These are phyloP conservation scores for Spea multiplicata DNA, from an alignment of 2,113 vertebrate genomes.

Conservation along the genomic window DNA sequence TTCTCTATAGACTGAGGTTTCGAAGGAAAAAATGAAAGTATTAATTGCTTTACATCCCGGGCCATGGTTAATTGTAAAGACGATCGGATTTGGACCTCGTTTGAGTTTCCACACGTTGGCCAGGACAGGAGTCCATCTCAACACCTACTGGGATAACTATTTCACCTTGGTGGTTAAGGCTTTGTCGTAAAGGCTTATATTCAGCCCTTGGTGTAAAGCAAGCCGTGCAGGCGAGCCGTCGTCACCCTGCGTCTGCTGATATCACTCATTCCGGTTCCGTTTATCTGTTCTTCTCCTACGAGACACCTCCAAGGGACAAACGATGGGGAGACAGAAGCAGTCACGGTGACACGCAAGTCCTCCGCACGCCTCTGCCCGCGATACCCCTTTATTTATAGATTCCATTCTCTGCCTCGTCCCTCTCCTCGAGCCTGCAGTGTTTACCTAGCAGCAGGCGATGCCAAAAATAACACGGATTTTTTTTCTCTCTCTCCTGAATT, in stretches of 20 bases:
- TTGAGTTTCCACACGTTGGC: too few species aligned
- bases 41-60: too few species aligned
- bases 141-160: too few species aligned
- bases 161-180: too few species aligned
- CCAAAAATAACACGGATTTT: constrained; percentile 21
- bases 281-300: neutral
- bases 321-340: neutral
- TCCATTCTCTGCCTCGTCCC: neutral
- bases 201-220: neutral
- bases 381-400: constrained; percentile 12
- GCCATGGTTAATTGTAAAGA: too few species aligned
- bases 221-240: neutral
- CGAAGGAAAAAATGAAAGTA: too few species aligned
- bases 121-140: too few species aligned
- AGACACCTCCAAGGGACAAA: neutral
- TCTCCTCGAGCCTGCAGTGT: neutral
- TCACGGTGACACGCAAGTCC: neutral
- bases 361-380: neutral
- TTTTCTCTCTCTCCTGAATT: neutral
- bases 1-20: too few species aligned
- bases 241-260: neutral
- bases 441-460: constrained; percentile 9
- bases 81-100: too few species aligned
- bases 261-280: neutral
- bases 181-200: too few species aligned